Base-by-base conservation (phyloP, 2,888 invertebrate genomes). In the Pollenia amentaria region DNA sequence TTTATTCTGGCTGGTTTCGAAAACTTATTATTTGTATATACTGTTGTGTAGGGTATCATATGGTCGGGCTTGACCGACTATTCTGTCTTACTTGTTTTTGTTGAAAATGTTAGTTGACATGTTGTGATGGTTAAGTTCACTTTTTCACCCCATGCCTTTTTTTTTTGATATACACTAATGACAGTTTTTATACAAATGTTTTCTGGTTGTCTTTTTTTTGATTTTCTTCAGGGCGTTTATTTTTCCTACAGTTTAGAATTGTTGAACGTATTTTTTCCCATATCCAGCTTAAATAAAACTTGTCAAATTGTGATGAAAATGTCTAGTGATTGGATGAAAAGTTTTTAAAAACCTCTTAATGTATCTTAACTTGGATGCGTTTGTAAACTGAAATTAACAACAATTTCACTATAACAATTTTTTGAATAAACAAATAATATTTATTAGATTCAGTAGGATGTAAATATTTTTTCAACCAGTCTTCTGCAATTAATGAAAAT, bases 281-380 rank as follows among this genome's bases (percentile, higher is more conserved):
- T 51, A 51, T 38, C n/a, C 55, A 40, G 4, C 60, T 29, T 46
- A 55, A 12, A 46, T 21, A 64, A 29, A 64, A 78, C 55, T 55
- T 55, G 62, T 72, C 44, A 51, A 77, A 78, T 72, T 29, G 42
- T 84, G 64, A 72, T 55, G 44, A 18, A 65, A 57, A 38, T 62
- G 14, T 76, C 42, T 38, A 12, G 40, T 29, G n/a, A 29, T 62
- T 69, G 21, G 21, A 55, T n/a, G 57, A 72, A n/a, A 69, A 14
- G 14, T 29, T n/a, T 12, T 7, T 12, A 18, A 21, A 18, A 7
- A 72, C 2, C 29, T 57, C 2, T 11, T 16, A 57, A 42, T 60
- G 1, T 46, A 38, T 46, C 16, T 48, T 9, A 38, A 18, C 53
- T 38, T 18, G 12, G 14, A 7, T 29, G n/a, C 11, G 21, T 64